These are phyloP conservation scores for Sebastes melanostomus DNA, from an alignment of 2,797 vertebrate genomes.

Conservation along the genomic window DNA sequence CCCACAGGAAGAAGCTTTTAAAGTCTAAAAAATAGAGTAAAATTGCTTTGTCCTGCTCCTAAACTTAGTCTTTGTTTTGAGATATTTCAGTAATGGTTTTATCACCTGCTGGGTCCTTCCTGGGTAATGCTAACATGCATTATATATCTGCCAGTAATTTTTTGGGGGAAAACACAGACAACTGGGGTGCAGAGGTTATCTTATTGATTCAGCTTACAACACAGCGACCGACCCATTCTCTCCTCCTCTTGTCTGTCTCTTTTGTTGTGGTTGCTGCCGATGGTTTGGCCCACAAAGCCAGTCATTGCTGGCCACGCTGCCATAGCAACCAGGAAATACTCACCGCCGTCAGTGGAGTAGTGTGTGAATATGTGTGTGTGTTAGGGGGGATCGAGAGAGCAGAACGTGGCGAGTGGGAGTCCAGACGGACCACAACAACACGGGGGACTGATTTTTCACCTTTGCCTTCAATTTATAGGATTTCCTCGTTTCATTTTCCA, in stretches of 20 bases:
- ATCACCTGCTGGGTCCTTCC: not conserved
- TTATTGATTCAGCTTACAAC: constrained; percentile 68
- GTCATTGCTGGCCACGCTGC: constrained; percentile 79
- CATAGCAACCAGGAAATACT: constrained; percentile 88
- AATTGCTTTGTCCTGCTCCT: not conserved
- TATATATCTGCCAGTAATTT: not conserved
- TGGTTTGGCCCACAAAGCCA: constrained; percentile 79
- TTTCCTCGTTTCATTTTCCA: constrained; percentile 11
- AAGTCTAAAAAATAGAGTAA: not conserved
- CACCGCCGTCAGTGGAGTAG: constrained; percentile 66
- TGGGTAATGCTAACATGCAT: not conserved
- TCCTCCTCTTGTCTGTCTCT: constrained; percentile 52
- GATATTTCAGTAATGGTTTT: not conserved
- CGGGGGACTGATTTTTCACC: constrained; percentile 45
- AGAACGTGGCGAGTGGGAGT: constrained; percentile 58
- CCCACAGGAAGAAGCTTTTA: not conserved
- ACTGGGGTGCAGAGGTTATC: constrained; percentile 47
- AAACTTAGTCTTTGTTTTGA: not conserved
- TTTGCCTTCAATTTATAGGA: constrained; percentile 29
- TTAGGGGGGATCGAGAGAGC: constrained; percentile 41
- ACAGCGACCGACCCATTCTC: constrained; percentile 44
- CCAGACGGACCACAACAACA: constrained; percentile 57
- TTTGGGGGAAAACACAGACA: not conserved
- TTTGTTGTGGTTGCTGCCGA: constrained; percentile 81
- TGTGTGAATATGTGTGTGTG: constrained; percentile 39